Base-by-base conservation (phyloP, 2,797 vertebrate genomes). In the Lagocephalus sceleratus region DNA sequence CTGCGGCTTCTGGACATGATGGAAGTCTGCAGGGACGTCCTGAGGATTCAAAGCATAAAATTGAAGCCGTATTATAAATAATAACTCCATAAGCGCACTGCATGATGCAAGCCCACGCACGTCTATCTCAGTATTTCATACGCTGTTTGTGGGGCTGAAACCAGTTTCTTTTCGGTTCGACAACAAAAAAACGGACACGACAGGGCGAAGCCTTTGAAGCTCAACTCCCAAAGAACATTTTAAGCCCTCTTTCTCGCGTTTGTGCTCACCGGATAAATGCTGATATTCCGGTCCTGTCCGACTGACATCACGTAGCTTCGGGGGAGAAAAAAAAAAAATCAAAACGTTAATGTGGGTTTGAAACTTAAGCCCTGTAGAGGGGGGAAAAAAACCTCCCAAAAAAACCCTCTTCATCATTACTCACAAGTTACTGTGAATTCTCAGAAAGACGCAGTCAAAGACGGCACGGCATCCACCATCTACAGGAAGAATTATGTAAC, bases 241-340 rank as follows among this genome's bases (percentile, higher is more conserved):
- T 47, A 44, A 11, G 19, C 29, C 57, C 46, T 14, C 49, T 54
- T 68, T 66, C 17, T 20, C 20, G 42, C 42, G 50, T 62, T 80
- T 73, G 41, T 77, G 91, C 91, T 93, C 85, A 91, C 90, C 65
- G 81, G 76, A 76, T 89, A 92, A 67, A 89, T 66, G 42, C 91
- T 88, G 84, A 91, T 90, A 86, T 69, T 93, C 68, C 82, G 82
- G 66, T 90, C 83, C 85, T 90, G 92, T 75, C 85, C 85, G 23
- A 92, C 88, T 68, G 86, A 92, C 64, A 89, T 82, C 82, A 90
- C 82, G 64, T 75, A 91, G 70, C 88, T 92, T 75, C 38, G 71
- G 8, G 17, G n/a, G 2, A 8, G 40, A 4, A 66, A 78, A 35
- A 65, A 3, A 67, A 74, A 73, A 60, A 35, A 12, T 25, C 50